Percentiles rank a stretch among this genome's conserved stretches.
Evolutionary conservation across 2,113 vertebrate genomes (phyloP).

Genomic region (Talpa occidentalis): DNA sequence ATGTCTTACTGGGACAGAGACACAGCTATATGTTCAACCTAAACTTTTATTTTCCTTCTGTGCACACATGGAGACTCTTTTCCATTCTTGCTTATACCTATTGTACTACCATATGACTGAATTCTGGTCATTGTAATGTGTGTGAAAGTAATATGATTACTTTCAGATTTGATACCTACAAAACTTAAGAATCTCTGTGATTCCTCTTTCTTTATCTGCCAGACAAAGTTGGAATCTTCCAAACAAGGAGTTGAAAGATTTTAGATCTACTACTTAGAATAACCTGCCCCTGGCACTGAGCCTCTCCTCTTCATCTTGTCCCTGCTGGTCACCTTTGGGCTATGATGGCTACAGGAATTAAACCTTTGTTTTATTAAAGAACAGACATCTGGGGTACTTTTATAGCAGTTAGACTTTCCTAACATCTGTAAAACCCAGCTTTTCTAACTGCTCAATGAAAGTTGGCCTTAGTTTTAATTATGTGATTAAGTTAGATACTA

Average conservation of each 20-base stretch:
- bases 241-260: neutral
- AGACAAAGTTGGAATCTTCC: neutral
- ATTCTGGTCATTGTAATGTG: neutral
- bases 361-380: neutral
- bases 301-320: neutral
- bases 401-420: neutral
- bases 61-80: neutral
- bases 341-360: neutral
- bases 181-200: neutral
- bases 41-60: neutral
- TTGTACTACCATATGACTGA: neutral
- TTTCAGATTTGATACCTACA: neutral
- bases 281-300: neutral
- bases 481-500: neutral
- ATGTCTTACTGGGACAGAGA: neutral
- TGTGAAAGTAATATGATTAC: neutral
- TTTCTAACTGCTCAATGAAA: neutral
- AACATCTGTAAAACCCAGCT: neutral
- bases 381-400: neutral
- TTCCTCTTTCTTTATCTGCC: neutral
- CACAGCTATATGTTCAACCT: neutral
- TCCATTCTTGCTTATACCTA: neutral
- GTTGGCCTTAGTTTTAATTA: neutral
- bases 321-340: neutral
- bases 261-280: neutral